A percentile compares a stretch with the other conserved stretches of the same genome.
These are phyloP conservation scores for Leucozona laternaria DNA, from an alignment of 2,888 invertebrate genomes.

Conservation along the genomic window DNA sequence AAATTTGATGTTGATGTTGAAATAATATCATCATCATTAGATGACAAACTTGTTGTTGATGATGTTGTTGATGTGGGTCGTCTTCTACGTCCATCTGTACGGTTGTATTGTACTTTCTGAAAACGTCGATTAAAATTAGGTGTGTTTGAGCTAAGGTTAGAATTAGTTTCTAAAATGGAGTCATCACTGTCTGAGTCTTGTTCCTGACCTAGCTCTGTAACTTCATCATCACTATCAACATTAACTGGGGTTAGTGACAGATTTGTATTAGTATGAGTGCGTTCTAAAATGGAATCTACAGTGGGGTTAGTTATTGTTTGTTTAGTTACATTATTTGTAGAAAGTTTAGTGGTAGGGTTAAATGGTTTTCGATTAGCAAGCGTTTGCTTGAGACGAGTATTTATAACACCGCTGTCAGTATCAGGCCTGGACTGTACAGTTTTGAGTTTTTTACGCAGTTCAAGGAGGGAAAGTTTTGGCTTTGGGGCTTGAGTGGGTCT, in stretches of 20 bases:
- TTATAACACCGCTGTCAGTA: conserved; percentile 77
- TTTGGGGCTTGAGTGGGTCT: conserved; percentile 30
- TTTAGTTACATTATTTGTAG: conserved; percentile 50
- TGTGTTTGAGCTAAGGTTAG: conserved; percentile 62
- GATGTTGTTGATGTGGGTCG: conserved; percentile 34
- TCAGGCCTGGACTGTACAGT: conserved; percentile 76
- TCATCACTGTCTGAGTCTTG: conserved; percentile 59
- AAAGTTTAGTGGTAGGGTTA: conserved; percentile 33
- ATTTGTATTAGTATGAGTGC: conserved; percentile 68
- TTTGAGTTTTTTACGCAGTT: conserved; percentile 78
- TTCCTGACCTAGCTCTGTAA: conserved; percentile 63
- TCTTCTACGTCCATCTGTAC: conserved; percentile 77
- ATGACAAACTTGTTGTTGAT: conserved; percentile 48
- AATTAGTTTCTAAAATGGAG: conserved; percentile 68
- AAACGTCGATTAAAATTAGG: conserved; percentile 83
- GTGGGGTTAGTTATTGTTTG: conserved; percentile 57
- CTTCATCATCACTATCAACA: conserved; percentile 56
- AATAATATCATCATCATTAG: conserved; percentile 48
- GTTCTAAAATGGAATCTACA: conserved; percentile 59
- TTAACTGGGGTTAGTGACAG: conserved; percentile 71
- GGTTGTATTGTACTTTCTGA: conserved; percentile 83
- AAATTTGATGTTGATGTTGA: conserved; percentile 43
- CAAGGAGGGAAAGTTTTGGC: conserved; percentile 74
- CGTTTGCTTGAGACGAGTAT: conserved; percentile 78
- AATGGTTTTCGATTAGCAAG: conserved; percentile 73